Conservation (phyloP, 2,113 vertebrate species). For the Etheostoma cragini region DNA sequence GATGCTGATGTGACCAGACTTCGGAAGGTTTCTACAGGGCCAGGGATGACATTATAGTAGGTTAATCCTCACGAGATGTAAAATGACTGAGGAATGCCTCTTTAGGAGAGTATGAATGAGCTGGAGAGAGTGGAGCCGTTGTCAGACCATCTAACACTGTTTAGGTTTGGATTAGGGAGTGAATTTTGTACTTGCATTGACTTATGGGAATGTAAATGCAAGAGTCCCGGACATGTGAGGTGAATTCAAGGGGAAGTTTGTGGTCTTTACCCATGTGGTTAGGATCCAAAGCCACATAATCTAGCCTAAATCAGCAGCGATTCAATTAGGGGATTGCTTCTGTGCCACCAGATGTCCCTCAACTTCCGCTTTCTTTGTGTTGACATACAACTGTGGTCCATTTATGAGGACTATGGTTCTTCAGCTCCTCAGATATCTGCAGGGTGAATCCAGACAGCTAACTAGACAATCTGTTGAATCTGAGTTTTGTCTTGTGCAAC, state of each 20-base stretch:
- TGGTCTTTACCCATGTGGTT: constrained; percentile 1
- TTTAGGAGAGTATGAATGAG: background rate
- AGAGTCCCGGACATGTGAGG: background rate
- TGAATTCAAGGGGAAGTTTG: constrained; percentile 1
- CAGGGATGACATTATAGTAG: background rate
- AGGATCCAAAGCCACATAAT: background rate
- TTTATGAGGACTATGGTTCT: no score
- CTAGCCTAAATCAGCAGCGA: no score
- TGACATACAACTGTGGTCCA: no score
- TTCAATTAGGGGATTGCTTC: no score
- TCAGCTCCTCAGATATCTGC: no score
- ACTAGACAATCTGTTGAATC: no score
- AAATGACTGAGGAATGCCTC: no score
- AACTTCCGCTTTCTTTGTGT: no score
- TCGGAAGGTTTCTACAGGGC: no score
- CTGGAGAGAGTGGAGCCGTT: background rate
- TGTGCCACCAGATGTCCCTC: no score
- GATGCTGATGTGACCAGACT: background rate
- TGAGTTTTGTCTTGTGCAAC: no score
- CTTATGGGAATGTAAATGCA: constrained; percentile 39
- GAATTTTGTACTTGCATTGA: background rate
- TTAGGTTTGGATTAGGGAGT: constrained; percentile 29
- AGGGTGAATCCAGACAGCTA: no score
- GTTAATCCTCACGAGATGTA: background rate
- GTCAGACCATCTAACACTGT: background rate